Percentiles rank a stretch among this genome's conserved stretches.
Conservation (phyloP, 2,797 vertebrate species). For the Lepilemur ruficaudatus region DNA sequence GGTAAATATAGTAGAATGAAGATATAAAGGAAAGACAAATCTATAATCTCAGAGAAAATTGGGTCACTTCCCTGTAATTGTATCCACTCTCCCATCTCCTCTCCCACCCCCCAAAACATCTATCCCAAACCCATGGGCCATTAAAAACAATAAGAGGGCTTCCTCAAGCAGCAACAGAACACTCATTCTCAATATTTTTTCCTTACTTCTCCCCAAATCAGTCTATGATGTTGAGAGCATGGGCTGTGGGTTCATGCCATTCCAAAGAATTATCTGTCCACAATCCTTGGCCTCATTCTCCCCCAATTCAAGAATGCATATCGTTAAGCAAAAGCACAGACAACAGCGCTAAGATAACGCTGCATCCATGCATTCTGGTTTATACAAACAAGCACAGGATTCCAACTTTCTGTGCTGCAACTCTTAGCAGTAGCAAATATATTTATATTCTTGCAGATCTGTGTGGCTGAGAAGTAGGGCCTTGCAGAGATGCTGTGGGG, state of each 20-base stretch:
- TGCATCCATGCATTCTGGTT: background rate
- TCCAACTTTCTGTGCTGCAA: background rate
- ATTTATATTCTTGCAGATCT: background rate
- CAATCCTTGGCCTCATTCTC: background rate
- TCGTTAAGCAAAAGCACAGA: background rate
- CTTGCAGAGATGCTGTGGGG: background rate
- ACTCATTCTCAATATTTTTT: constrained; percentile 3
- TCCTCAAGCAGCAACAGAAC: background rate
- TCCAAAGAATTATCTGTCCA: background rate
- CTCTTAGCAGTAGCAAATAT: background rate
- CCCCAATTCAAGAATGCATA: background rate
- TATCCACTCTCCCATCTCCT: background rate
- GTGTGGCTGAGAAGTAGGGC: background rate
- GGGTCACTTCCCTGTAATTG: background rate
- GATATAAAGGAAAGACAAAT: background rate
- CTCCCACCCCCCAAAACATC: background rate
- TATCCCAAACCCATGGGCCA: background rate
- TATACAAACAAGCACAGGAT: background rate
- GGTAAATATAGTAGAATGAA: background rate
- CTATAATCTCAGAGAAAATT: constrained; percentile 7
- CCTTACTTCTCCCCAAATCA: background rate
- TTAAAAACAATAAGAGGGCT: background rate
- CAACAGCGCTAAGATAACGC: background rate
- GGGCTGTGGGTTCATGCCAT: background rate
- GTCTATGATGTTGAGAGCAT: background rate